Base-by-base conservation (phyloP, 1,140 invertebrate genomes). In the Doryteuthis pealeii region DNA sequence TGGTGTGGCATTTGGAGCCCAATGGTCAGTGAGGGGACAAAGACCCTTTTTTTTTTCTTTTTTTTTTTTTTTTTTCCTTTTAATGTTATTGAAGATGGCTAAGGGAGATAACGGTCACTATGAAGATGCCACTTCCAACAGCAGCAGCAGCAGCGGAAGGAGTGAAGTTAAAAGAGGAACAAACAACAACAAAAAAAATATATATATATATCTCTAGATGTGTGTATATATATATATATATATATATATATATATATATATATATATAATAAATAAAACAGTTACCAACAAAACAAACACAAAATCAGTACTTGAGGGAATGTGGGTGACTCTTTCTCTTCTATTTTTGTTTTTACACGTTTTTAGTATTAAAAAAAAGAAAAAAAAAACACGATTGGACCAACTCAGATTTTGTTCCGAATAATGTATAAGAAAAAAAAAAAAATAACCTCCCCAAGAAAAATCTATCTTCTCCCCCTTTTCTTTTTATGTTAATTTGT, bases 1-100 rank as follows among this genome's bases (percentile, higher is more conserved):
- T 90, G 90, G 90, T 89, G 90, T 90, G 91, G 91, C 89, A 91
- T 90, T 90, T 90, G 91, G 83, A 85, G 88, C 89, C 89, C 82
- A n/a, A 67, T 35, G 43, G 15, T 26, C 65, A 67, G 18, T 68
- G 32, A 68, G 54, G 26, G 26, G 54, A 62, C 10, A 4, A 62
- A 62, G 35, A 40, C 35, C 35, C 10, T 40, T 40, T 5, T 5
- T 40, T 40, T 40, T 5, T 5, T 5, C 3, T 5, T 5, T 5
- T 5, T 5, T 5, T 5, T 5, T 40, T 10, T 40, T 40, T 40
- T 40, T 40, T 40, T 40, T 40, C 10, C 35, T 40, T 40, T 40
- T 40, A 62, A 62, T 62, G 22, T 62, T 62, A 4, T 62, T 62
- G 54, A 62, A n/a, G 54, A 28, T 62, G 54, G 54, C 18, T 62